Evolutionary conservation across 2,797 vertebrate genomes (phyloP), one percentile per base, ranked within the genome.

Genomic region (Phataginus tetradactyla): DNA sequence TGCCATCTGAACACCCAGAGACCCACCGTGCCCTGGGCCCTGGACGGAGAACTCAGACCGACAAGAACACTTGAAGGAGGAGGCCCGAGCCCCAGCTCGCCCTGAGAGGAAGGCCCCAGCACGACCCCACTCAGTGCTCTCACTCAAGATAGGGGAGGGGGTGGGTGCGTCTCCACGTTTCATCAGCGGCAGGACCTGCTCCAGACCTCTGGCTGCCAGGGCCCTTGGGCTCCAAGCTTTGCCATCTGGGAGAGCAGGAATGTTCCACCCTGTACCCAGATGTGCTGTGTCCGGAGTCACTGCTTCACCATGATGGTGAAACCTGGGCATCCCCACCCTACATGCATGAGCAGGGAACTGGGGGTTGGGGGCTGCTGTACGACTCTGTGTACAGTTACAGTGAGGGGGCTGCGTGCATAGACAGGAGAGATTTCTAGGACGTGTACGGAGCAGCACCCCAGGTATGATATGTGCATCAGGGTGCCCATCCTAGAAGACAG

Each of bases 381-480:
- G 37, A 15, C 64, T 7, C 45, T 0, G 20, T 0, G 3, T 20
- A 12, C n/a, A 39, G 78, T 37, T 27, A 69, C 55, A 21, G 15
- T 4, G 2, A 27, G 23, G 32, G 34, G 21, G 9, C 21, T 29
- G 0, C 66, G 1, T 0, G 1, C 1, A 1, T 23, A 45, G 9
- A 68, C 0, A 1, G 49, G 80, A 34, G 7, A 14, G 45, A 64
- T 34, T 32, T 23, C 34, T 13, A 4, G 20, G 57, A 29, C 3
- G 0, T 6, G 21, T 9, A 9, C 34, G 3, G 59, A 29, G 6
- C 66, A 53, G 45, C 3, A 9, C 27, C 69, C 29, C 1, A 15
- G 17, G 7, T 4, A 10, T 8, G 34, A 53, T 3, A 39, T 3
- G 23, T 1, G 51, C 37, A 15, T 7, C 5, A 12, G 1, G 59